These are phyloP conservation scores for Lochmaea crataegi DNA, from an alignment of 2,888 invertebrate species.

Conservation along the genomic window DNA sequence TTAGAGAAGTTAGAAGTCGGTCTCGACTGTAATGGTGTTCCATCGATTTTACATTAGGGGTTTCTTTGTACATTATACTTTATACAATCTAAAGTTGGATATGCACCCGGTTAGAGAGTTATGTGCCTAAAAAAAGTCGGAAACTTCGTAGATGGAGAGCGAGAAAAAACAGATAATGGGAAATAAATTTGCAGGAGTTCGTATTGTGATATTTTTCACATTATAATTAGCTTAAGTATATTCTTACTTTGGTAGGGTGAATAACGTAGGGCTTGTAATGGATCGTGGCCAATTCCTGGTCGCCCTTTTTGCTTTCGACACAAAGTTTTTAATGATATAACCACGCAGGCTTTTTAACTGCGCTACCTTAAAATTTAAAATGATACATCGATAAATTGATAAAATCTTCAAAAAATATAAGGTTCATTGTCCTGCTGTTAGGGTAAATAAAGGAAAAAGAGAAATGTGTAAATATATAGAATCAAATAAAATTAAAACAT, in stretches of 20 bases:
- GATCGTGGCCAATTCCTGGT: constrained; percentile 39
- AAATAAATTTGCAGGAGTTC: constrained; percentile 65
- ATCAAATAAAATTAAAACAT: too few species aligned
- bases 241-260: constrained; percentile 47
- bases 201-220: constrained; percentile 64
- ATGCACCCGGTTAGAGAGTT: constrained; percentile 65
- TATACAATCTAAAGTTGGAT: constrained; percentile 68
- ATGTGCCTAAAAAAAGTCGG: constrained; percentile 62
- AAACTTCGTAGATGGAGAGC: constrained; percentile 63
- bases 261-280: constrained; percentile 42
- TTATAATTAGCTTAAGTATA: constrained; percentile 62
- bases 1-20: constrained; percentile 63
- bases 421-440: background rate
- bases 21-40: constrained; percentile 65
- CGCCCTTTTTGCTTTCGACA: constrained; percentile 33
- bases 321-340: constrained; percentile 40
- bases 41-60: constrained; percentile 68
- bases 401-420: background rate
- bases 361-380: background rate
- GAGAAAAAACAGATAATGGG: constrained; percentile 66
- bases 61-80: constrained; percentile 68
- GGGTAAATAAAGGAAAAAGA: background rate
- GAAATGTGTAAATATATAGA: too few species aligned
- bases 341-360: constrained; percentile 23
- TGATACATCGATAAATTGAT: background rate